phyloP scores from a whole-genome alignment of 1,140 invertebrate species.

The Homarus americanus region DNA sequence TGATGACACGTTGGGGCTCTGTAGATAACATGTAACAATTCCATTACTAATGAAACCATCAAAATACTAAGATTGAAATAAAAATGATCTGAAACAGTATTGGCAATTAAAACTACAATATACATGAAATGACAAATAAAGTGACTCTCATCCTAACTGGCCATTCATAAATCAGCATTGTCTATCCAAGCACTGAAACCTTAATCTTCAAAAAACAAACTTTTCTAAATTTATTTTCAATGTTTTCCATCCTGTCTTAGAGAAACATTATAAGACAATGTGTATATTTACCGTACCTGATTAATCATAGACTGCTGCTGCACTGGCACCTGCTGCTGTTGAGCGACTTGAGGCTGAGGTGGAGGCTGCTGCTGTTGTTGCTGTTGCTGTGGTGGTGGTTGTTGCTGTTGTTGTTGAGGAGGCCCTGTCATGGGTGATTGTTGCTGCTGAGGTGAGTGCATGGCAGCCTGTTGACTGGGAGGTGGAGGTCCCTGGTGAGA shows the following conservation, averaged over 20 bases:
- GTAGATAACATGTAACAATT: not conserved
- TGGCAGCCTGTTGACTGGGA: slow-evolving; percentile 4
- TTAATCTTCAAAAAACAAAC: no score
- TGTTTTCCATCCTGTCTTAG: no score
- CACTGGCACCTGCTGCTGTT: slow-evolving; percentile 35
- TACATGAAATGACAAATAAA: no score
- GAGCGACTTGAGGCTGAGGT: slow-evolving; percentile 38
- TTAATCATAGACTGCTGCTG: slow-evolving; percentile 48
- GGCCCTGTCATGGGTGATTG: slow-evolving; percentile 15
- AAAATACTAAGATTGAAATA: no score
- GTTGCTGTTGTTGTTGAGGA: slow-evolving; percentile 28
- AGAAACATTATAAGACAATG: no score
- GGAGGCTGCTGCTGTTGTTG: slow-evolving; percentile 35
- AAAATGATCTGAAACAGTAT: no score
- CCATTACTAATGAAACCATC: not conserved
- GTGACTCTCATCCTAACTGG: no score
- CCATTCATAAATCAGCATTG: no score
- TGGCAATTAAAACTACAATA: no score
- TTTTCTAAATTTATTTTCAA: no score
- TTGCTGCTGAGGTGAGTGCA: slow-evolving; percentile 27
- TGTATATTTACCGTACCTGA: slow-evolving; percentile 43
- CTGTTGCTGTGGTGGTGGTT: slow-evolving; percentile 19
- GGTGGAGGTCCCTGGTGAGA: not conserved
- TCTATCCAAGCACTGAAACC: no score
- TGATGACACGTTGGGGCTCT: slow-evolving; percentile 53